Evolutionary conservation across 2,113 vertebrate genomes (phyloP), one percentile per base, ranked within the genome.

Genomic region (Anas platyrhynchos): DNA sequence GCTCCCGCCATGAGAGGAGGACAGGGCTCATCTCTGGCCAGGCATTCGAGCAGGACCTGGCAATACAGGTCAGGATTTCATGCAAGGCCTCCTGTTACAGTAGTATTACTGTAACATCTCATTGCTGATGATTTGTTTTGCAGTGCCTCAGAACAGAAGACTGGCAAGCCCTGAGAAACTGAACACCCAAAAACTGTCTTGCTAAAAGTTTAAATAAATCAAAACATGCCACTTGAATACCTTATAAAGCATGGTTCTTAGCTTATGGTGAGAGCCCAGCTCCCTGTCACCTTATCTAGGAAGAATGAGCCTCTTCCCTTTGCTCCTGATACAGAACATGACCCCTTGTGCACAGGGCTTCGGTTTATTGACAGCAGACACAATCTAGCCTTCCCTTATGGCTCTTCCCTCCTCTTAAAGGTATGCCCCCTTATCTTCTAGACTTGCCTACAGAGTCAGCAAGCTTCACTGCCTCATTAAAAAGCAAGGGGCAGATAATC

Each of bases 1-100:
- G 0, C 12, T 23, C 41, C 2, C 0, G 12, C 41, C 22, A 6
- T 1, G 13, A 25, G 4, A 36, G 26, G 16, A 81, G 41, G 13
- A 9, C 9, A 61, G 4, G 1, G 1, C 58, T 25, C 7, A 0
- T 4, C 44, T 41, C 63, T 10, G 15, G 3, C 50, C 38, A 50
- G 1, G 23, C 9, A 10, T 52, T 46, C 1, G 1, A 14, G 4
- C 41, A 31, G 29, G 11, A 21, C 32, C 27, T 16, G 32, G 32
- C 4, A 18, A 23, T 0, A 41, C 16, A 36, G 79, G 27, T 23
- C 29, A 31, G 16, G 36, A 54, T 56, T 32, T 58, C 34, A 22
- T 8, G 20, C 54, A 21, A 38, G n/a, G 36, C 36, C 48, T 59
- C 50, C 2, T 41, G 41, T 41, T 41, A 41, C 41, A 41, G 41